Evolutionary conservation across 2,113 vertebrate species (phyloP).

Genomic region (Dasyurus viverrinus): DNA sequence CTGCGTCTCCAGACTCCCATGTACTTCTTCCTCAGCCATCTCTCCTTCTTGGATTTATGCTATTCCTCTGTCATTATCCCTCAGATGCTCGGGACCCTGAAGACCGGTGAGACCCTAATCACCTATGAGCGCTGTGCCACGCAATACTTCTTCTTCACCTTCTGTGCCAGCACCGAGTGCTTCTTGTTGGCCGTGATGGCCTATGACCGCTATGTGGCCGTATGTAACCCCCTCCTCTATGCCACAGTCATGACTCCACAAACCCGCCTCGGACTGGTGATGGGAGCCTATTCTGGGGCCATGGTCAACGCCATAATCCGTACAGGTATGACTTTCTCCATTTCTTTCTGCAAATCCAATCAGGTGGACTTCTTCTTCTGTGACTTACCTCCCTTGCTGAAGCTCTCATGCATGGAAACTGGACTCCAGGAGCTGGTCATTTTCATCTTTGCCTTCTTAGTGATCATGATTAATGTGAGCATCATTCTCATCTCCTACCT

Average conservation of each 20-base stretch:
- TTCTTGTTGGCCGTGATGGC: conserved; percentile 65
- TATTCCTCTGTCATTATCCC: conserved; percentile 68
- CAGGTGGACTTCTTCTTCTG: conserved; percentile 72
- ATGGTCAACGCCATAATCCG: conserved; percentile 56
- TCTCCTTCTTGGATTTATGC: conserved; percentile 69
- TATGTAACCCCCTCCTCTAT: conserved; percentile 65
- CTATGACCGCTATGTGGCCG: conserved; percentile 62
- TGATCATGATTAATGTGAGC: conserved; percentile 55
- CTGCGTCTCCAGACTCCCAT: conserved; percentile 64
- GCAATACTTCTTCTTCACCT: conserved; percentile 70
- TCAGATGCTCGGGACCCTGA: conserved; percentile 62
- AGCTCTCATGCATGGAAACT: conserved; percentile 69
- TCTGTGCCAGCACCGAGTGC: conserved; percentile 56
- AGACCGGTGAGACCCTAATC: not conserved
- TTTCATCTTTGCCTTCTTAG: conserved; percentile 64
- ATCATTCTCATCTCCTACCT: conserved; percentile 69
- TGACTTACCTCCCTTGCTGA: conserved; percentile 70
- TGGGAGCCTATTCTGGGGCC: conserved; percentile 47
- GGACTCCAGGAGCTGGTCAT: conserved; percentile 43
- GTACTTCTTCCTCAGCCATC: conserved; percentile 72
- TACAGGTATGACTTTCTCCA: conserved; percentile 53
- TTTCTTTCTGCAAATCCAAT: conserved; percentile 73
- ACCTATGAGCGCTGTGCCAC: conserved; percentile 49
- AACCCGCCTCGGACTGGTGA: conserved; percentile 42
- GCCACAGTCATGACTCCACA: conserved; percentile 35